These are phyloP conservation scores for Brachyhypopomus occidentalis DNA, from an alignment of 2,113 vertebrate species.

Conservation along the genomic window DNA sequence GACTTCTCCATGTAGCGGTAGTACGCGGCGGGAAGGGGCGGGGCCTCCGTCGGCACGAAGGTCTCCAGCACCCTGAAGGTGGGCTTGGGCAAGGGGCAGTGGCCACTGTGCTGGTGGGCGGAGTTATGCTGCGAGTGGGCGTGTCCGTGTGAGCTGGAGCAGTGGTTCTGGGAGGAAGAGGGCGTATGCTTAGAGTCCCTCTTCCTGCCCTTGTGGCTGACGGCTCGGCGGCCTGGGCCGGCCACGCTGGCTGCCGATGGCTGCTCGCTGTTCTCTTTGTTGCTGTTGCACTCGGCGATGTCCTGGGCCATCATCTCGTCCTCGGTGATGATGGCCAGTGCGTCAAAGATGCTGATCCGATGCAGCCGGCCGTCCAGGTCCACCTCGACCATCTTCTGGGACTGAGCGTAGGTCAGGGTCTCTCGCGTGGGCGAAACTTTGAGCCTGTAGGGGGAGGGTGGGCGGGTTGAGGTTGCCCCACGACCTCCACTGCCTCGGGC, in stretches of 20 bases:
- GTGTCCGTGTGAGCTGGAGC: slow-evolving; percentile 54
- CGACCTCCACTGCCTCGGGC: slow-evolving; percentile 71
- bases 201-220: slow-evolving; percentile 82
- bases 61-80: slow-evolving; percentile 86
- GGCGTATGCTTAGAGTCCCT: slow-evolving; percentile 76
- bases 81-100: slow-evolving; percentile 84
- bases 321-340: slow-evolving; percentile 92
- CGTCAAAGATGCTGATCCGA: slow-evolving; percentile 93
- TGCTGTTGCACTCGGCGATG: slow-evolving; percentile 95
- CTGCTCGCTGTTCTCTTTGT: slow-evolving; percentile 97
- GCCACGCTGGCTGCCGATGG: slow-evolving; percentile 77
- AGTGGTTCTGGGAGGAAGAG: slow-evolving; percentile 67
- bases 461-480: slow-evolving; percentile 75
- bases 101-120: slow-evolving; percentile 63
- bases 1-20: slow-evolving; percentile 91
- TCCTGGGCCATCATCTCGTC: slow-evolving; percentile 96
- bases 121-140: slow-evolving; percentile 62
- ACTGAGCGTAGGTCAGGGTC: slow-evolving; percentile 90
- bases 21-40: slow-evolving; percentile 83
- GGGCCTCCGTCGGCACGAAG: slow-evolving; percentile 74
- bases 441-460: slow-evolving; percentile 88
- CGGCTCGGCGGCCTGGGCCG: slow-evolving; percentile 78
- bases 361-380: slow-evolving; percentile 95
- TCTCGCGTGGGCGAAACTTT: slow-evolving; percentile 89
- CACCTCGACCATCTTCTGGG: slow-evolving; percentile 94